Conservation (phyloP, 2,888 invertebrate genomes). For the Leptopilina syphax region DNA sequence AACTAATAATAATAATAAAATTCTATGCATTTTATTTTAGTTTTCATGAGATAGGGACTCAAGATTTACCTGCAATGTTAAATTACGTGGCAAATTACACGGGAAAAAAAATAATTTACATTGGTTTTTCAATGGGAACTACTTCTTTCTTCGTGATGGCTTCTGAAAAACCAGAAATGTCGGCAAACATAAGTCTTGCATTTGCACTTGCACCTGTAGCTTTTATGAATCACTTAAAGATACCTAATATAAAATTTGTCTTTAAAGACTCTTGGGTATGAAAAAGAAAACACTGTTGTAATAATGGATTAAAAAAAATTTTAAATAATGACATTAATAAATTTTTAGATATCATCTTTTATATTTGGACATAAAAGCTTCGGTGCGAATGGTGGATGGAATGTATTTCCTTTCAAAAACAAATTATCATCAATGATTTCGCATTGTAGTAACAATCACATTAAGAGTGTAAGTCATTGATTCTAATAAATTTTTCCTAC, state of each 20-base stretch:
- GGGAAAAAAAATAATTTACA: constrained; percentile 64
- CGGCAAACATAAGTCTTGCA: constrained; percentile 81
- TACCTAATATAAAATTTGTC: neutral
- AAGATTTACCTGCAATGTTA: constrained; percentile 88
- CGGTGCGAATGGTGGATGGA: no score
- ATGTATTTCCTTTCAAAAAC: no score
- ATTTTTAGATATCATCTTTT: no score
- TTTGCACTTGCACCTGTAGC: constrained; percentile 84
- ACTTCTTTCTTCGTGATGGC: constrained; percentile 86
- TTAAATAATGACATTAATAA: no score
- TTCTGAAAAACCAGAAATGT: constrained; percentile 82
- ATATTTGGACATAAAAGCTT: no score
- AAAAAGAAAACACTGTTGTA: neutral
- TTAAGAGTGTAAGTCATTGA: no score
- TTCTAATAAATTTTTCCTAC: no score
- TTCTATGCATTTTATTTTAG: constrained; percentile 78
- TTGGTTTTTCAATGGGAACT: constrained; percentile 79
- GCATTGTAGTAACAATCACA: no score
- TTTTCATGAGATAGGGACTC: constrained; percentile 92
- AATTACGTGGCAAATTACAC: constrained; percentile 76
- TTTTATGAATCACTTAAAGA: constrained; percentile 80
- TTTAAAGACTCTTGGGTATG: constrained; percentile 78
- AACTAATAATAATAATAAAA: neutral
- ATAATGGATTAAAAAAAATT: neutral
- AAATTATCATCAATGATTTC: no score